Evolutionary conservation across 2,797 vertebrate species (phyloP), one percentile per base, ranked within the genome.

Genomic region (Sardinella longiceps): DNA sequence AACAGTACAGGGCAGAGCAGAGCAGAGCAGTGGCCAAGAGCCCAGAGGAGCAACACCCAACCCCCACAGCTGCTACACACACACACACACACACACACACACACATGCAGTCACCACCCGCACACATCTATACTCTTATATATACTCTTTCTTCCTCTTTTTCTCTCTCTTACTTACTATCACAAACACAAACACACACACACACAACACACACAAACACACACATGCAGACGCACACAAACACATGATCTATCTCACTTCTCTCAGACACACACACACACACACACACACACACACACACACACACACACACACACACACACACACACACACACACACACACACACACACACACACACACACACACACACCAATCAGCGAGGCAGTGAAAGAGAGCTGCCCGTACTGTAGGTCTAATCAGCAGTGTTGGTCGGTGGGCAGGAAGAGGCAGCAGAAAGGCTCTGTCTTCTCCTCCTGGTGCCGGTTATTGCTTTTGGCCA

Each of bases 351-450:
- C 51, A 53, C 51, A 20, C 51, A 53, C 51, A 53, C 14, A 53
- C 51, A 53, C 20, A 53, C 20, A 60, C 20, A 60, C n/a, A 25
- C 12, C 25, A 28, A 10, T 25, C 58, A 25, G n/a, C 10, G 7
- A 60, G 58, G 9, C 63, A 70, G 3, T 70, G 63, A 70, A 33
- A 70, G 63, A 70, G 6, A 70, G 28, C 85, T 86, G 86, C 84
- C 84, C 84, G 88, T 86, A 84, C 84, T 85, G 88, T 86, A 84
- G 85, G 74, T 25, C 58, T 70, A 82, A 88, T 86, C 66, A 86
- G 84, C 84, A 89, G 87, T 87, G 87, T 48, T 74, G 83, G 83
- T 81, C 45, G 88, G 88, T 87, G 89, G 88, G 50, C 50, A 51
- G 50, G 50, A 51, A 14, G 50, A 51, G 51, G 0, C 0, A 3